Evolutionary conservation across 2,113 vertebrate species (phyloP), one percentile per base, ranked within the genome.

Genomic region (Ploceus nigricollis): DNA sequence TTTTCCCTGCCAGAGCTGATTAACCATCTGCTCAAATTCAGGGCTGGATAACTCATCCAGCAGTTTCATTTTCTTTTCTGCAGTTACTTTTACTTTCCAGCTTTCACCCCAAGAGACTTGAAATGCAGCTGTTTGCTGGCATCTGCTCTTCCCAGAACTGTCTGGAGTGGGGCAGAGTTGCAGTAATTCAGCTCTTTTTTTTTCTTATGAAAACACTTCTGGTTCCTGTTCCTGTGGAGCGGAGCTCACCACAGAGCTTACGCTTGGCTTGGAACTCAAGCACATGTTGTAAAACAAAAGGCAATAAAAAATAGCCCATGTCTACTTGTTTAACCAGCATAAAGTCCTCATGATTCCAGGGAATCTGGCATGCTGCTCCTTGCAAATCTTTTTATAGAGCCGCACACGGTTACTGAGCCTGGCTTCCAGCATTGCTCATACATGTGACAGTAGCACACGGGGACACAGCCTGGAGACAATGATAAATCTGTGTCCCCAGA

Each of bases 51-150:
- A 70, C n/a, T 63, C 18, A 0, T 7, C 66, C 51, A 33, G 24
- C 4, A 63, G 56, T 92, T 96, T 94, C 8, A 9, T 84, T 94
- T 91, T 78, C 73, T 66, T 51, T 53, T 37, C 75, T 70, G 50
- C 40, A 86, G 47, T 75, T 54, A 89, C 51, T 92, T 94, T 92
- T 58, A 40, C 56, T 92, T 95, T 71, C 53, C 44, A 57, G 31
- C 15, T 88, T 61, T 64, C 28, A 61, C 4, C 22, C 1, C 0
- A 45, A 77, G 50, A n/a, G n/a, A 80, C 2, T 1, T 3, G 40
- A 53, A 87, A 56, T 3, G 21, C 25, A 78, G 37, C 30, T 72
- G 16, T 44, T 42, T 70, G 37, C 45, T 61, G 82, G n/a, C 0
- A 0, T 48, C 15, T 70, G 48, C 56, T n/a, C n/a, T 73, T 37